Conservation (phyloP, 2,888 invertebrate species). For the Philhelius pedissequus region DNA sequence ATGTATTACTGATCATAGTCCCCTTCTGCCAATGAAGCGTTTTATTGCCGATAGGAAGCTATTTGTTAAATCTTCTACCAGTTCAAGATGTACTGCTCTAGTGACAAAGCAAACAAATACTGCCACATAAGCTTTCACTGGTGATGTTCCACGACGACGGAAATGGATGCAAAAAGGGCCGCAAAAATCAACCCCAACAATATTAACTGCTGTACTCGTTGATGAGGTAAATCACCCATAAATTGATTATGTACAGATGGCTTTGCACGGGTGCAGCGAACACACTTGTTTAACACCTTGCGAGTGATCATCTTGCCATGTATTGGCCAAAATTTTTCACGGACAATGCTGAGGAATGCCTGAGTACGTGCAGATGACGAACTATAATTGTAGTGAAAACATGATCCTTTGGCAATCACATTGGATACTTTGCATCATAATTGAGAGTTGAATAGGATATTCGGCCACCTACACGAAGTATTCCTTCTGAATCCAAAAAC, state of each 20-base stretch:
- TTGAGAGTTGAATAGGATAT: neutral
- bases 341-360: neutral
- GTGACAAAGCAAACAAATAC: conserved; percentile 53
- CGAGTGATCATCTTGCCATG: conserved; percentile 7
- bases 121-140: conserved; percentile 28
- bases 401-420: neutral
- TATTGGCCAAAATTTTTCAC: neutral
- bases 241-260: conserved; percentile 19
- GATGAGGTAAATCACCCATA: conserved; percentile 41
- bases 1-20: conserved; percentile 36
- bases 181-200: conserved; percentile 42
- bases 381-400: neutral
- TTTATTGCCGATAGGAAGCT: conserved; percentile 11
- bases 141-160: conserved; percentile 18
- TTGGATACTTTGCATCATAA: neutral
- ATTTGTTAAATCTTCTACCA: conserved; percentile 23
- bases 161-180: conserved; percentile 39
- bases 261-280: conserved; percentile 9
- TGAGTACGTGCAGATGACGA: neutral
- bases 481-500: neutral
- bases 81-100: conserved; percentile 43
- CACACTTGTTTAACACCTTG: conserved; percentile 10
- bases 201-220: conserved; percentile 22
- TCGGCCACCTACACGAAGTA: neutral
- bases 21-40: conserved; percentile 49